Base-by-base conservation (phyloP, 92 coral and sea anemone species). In the Metridium senile region DNA sequence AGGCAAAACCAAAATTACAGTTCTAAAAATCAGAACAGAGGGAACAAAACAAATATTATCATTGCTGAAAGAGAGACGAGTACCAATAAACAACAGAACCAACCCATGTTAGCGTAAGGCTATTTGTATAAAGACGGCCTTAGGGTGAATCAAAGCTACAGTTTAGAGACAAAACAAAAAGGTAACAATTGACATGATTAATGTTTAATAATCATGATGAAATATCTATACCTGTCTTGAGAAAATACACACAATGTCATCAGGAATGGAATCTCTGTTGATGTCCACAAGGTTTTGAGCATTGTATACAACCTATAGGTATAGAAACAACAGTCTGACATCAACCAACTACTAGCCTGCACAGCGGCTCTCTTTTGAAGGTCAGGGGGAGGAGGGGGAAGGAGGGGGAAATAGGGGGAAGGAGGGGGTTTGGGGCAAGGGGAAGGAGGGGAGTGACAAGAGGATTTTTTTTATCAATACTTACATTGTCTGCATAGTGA, bases 1-100 rank as follows among this genome's bases (percentile, higher is more conserved):
- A 89, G 26, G 93, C 98, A 64, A 94, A 94, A 16, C 98, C 98
- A 73, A 94, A 94, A 78, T 85, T 92, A 74, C 98, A 94, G 88
- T 94, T 90, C 98, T 94, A 52, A 17, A 54, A 77, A 67, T 66
- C 68, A 58, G n/a, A n/a, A n/a, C n/a, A n/a, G n/a, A n/a, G n/a
- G n/a, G n/a, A n/a, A n/a, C n/a, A 18, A 62, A 2, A 30, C 47
- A 30, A 46, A 84, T 9, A 29, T 1, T 19, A n/a, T 0, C n/a
- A 30, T 13, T 39, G 13, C n/a, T n/a, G n/a, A n/a, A n/a, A n/a
- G n/a, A n/a, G n/a, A 33, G 59, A 29, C 32, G 11, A 23, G 16
- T 39, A 33, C 28, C n/a, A 74, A 7, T 20, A 26, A 11, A 31
- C 9, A 7, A 13, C 4, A 49, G 20, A 10, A n/a, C 7, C 29